A percentile compares a stretch with the other conserved stretches of the same genome.
Evolutionary conservation across 2,113 vertebrate species (phyloP).

Genomic region (Rhinolophus ferrumequinum): DNA sequence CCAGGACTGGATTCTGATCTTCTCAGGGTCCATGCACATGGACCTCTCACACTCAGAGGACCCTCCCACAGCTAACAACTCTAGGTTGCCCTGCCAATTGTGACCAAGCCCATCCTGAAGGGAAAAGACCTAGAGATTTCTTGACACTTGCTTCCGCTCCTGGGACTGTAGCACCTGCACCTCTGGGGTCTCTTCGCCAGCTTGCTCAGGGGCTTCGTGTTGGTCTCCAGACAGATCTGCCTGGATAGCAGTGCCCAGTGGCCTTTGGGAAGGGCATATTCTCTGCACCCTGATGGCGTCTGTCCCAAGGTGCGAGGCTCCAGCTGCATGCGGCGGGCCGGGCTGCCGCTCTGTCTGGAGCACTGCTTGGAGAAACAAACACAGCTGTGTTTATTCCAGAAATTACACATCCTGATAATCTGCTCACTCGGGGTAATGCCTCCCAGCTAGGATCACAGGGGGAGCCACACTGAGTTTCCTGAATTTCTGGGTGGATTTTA

Average conservation of each 20-base stretch:
- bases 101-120: not conserved
- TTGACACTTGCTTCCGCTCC: fast-evolving
- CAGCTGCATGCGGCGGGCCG: conserved; percentile 64
- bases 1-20: not conserved
- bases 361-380: conserved; percentile 70
- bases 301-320: conserved; percentile 70
- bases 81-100: not conserved
- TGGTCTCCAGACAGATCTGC: not conserved
- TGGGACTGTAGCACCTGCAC: not conserved
- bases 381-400: conserved; percentile 84
- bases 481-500: conserved; percentile 26
- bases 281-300: not conserved
- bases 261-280: not conserved
- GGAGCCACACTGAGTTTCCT: conserved; percentile 40
- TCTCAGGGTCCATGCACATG: fast-evolving
- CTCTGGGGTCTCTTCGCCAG: not conserved
- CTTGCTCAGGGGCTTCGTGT: not conserved
- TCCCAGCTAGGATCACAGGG: conserved; percentile 74
- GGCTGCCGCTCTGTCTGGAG: conserved; percentile 68
- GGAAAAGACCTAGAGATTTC: not conserved
- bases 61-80: not conserved
- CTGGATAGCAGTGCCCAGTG: not conserved
- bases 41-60: not conserved
- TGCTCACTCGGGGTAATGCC: conserved; percentile 73
- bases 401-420: conserved; percentile 80